Percentiles rank a stretch among this genome's conserved stretches.
These are phyloP conservation scores for Microtus pennsylvanicus DNA, from an alignment of 2,113 vertebrate species.

Conservation along the genomic window DNA sequence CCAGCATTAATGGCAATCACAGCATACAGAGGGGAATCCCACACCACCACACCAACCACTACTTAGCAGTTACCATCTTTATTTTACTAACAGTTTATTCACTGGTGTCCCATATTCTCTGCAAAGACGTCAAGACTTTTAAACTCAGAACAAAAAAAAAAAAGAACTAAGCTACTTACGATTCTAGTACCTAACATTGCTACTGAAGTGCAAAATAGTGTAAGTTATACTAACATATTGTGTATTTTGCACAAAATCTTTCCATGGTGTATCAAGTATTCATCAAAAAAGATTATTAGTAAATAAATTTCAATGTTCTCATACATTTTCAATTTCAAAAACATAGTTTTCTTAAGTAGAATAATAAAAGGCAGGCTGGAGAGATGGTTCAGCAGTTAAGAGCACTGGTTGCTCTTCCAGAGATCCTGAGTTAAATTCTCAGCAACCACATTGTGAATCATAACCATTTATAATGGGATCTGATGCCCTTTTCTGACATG, in stretches of 20 bases:
- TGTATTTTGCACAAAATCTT: conserved; percentile 13
- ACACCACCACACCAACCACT: background rate
- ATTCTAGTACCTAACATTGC: background rate
- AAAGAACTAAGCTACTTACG: background rate
- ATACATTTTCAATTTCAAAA: conserved; percentile 17
- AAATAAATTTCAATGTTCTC: background rate
- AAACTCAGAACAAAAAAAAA: background rate
- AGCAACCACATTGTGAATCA: background rate
- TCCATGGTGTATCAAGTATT: background rate
- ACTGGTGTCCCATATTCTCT: conserved; percentile 7
- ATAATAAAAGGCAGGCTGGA: background rate
- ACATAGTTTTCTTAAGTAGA: background rate
- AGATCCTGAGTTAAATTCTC: background rate
- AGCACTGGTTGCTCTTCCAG: background rate
- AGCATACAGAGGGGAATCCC: too few relatives aligned
- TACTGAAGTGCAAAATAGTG: background rate
- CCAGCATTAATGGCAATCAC: too few relatives aligned
- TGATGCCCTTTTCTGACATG: background rate
- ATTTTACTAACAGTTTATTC: background rate
- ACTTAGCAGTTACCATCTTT: background rate
- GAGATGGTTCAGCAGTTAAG: background rate
- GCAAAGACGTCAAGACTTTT: conserved; percentile 18
- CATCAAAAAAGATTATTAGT: background rate
- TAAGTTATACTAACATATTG: background rate
- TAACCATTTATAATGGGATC: background rate